phyloP scores from a whole-genome alignment of 2,113 vertebrate species.

The Albula goreensis region DNA sequence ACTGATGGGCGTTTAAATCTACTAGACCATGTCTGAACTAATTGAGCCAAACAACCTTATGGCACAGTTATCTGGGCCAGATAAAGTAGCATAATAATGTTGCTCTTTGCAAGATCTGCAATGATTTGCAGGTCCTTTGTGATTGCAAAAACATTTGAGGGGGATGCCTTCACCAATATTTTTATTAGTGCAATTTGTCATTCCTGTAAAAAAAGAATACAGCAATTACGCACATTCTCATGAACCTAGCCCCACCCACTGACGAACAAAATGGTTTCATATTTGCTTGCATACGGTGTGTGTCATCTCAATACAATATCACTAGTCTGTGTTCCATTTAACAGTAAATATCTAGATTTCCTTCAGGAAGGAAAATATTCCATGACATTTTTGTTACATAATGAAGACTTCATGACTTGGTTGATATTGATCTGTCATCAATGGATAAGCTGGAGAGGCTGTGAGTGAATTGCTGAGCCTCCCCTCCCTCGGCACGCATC shows the following conservation, averaged over 20 bases:
- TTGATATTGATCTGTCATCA: not conserved
- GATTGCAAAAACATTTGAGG: not conserved
- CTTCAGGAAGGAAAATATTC: too few relatives aligned
- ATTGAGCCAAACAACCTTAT: not conserved
- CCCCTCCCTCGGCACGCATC: not conserved
- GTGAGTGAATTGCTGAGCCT: not conserved
- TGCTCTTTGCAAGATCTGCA: not conserved
- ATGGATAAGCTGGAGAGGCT: not conserved
- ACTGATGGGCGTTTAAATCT: constrained; percentile 24
- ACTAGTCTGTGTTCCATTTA: not conserved
- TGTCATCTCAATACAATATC: not conserved
- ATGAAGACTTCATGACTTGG: too few relatives aligned
- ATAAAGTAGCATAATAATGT: constrained; percentile 37
- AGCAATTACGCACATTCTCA: constrained; percentile 15
- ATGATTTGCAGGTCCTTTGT: not conserved
- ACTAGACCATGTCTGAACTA: constrained; percentile 21
- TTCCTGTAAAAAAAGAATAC: constrained; percentile 17
- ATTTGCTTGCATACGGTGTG: constrained; percentile 19
- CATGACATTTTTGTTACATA: too few relatives aligned
- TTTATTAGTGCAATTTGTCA: not conserved
- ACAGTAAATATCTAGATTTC: not conserved
- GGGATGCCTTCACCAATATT: constrained; percentile 6
- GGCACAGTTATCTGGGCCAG: constrained; percentile 28
- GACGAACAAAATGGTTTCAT: constrained; percentile 17
- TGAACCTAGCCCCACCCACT: constrained; percentile 10